Evolutionary conservation across 2,888 invertebrate species (phyloP), one percentile per base, ranked within the genome.

Genomic region (Tillus elongatus): DNA sequence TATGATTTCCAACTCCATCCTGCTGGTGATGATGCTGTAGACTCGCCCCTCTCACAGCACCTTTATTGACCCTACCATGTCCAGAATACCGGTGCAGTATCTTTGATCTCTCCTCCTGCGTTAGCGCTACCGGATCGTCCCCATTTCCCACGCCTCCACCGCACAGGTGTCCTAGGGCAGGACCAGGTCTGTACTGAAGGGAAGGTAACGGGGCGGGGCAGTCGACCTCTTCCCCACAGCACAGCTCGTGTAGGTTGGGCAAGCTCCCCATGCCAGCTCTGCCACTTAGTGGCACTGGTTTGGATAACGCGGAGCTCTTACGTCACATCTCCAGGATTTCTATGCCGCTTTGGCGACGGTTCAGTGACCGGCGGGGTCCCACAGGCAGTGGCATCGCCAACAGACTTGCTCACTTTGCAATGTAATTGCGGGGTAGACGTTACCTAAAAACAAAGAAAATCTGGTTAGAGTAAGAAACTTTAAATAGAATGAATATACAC

Each of bases 211-310:
- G 1, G 2, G 12, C 12, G 3, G 11, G 12, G n/a, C n/a, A 3
- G 1, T 49, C 27, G 10, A n/a, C 28, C 10, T 15, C 30, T 15
- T 11, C 71, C n/a, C n/a, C n/a, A n/a, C n/a, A n/a, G n/a, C n/a
- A n/a, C 54, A 79, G 64, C 53, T 77, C 76, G 56, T 77, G 77
- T 40, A 79, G 60, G 62, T 79, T 78, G 45, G 79, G 79, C 52
- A 79, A 57, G 51, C 78, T 78, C 36, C 79, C 78, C 79, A 79
- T 79, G 36, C n/a, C 26, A n/a, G n/a, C n/a, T n/a, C n/a, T n/a
- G n/a, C n/a, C n/a, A n/a, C n/a, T n/a, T n/a, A n/a, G n/a, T n/a
- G n/a, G n/a, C n/a, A n/a, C n/a, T 13, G 6, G 24, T 24, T 24
- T 24, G 24, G n/a, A 6, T n/a, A 24, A 24, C 6, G n/a, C n/a